Conservation (phyloP, 1,140 invertebrate species). For the Drosophila miranda region DNA sequence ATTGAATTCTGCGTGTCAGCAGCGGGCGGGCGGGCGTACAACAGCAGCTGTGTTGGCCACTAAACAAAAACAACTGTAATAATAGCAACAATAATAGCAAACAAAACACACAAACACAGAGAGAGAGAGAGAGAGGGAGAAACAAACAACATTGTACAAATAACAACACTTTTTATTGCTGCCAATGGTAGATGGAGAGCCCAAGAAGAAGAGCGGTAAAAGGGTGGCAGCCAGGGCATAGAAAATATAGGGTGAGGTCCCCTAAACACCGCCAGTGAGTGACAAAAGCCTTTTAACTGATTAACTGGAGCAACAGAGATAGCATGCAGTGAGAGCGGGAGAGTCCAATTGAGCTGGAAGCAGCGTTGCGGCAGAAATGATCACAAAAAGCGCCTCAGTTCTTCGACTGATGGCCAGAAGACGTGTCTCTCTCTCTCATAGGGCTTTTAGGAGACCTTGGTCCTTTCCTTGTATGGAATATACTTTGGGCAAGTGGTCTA, state of each 20-base stretch:
- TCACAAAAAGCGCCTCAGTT: too few relatives aligned
- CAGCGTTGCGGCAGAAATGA: too few relatives aligned
- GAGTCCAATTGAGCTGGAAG: too few relatives aligned
- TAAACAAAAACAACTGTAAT: constrained; percentile 69
- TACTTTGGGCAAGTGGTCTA: neutral
- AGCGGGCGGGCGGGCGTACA: neutral
- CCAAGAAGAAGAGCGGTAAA: too few relatives aligned
- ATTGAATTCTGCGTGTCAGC: constrained; percentile 76
- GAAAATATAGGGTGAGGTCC: constrained; percentile 13
- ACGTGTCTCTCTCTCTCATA: too few relatives aligned
- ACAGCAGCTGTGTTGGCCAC: constrained; percentile 62
- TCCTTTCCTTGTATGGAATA: neutral
- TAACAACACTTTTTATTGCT: constrained; percentile 73
- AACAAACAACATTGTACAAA: constrained; percentile 68
- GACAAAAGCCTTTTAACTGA: too few relatives aligned
- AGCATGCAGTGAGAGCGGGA: too few relatives aligned
- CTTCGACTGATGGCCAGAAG: too few relatives aligned
- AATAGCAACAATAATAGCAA: constrained; percentile 71
- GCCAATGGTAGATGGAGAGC: constrained; percentile 37
- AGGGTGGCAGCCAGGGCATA: constrained; percentile 32
- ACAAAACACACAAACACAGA: constrained; percentile 58
- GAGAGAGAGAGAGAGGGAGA: constrained; percentile 9
- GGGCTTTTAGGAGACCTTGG: neutral
- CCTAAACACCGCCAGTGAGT: too few relatives aligned
- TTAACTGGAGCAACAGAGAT: too few relatives aligned